A percentile compares a stretch with the other conserved stretches of the same genome.
phyloP scores from a whole-genome alignment of 2,797 vertebrate genomes.

The Cetoscarus ocellatus region DNA sequence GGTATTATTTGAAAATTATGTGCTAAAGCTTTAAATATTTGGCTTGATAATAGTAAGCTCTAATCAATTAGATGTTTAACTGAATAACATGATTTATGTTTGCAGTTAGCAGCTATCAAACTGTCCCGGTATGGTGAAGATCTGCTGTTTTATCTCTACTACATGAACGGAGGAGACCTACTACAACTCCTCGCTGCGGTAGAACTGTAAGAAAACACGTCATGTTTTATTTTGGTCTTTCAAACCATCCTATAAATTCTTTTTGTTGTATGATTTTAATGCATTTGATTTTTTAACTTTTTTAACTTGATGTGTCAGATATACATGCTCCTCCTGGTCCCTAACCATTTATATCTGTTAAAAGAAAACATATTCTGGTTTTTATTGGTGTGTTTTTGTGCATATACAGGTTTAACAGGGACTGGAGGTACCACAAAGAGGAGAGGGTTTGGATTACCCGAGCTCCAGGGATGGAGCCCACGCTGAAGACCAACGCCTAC shows the following conservation, averaged over 20 bases:
- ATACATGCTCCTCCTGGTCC: not conserved
- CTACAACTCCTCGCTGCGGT: constrained; percentile 98
- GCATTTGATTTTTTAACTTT: no score
- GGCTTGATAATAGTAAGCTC: no score
- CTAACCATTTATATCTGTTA: no score
- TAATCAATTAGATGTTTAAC: not conserved
- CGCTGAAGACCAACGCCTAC: constrained; percentile 98
- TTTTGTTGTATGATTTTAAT: no score
- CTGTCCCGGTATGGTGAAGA: constrained; percentile 98
- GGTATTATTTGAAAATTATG: no score
- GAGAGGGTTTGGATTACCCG: constrained; percentile 98
- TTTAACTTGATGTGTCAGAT: no score
- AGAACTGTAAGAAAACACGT: constrained; percentile 89
- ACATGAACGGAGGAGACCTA: constrained; percentile 99
- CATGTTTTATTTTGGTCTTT: not conserved
- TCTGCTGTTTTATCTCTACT: constrained; percentile 98
- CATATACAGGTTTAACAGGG: constrained; percentile 92
- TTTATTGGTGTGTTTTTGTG: constrained; percentile 7
- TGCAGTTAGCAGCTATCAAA: constrained; percentile 97
- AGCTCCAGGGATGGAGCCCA: constrained; percentile 97
- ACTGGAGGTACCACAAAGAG: constrained; percentile 99
- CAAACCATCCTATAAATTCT: not conserved
- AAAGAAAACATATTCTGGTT: no score
- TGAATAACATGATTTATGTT: not conserved
- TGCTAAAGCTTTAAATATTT: no score